phyloP scores from a whole-genome alignment of 2,113 vertebrate species.

The Nothocercus nigrocapillus region DNA sequence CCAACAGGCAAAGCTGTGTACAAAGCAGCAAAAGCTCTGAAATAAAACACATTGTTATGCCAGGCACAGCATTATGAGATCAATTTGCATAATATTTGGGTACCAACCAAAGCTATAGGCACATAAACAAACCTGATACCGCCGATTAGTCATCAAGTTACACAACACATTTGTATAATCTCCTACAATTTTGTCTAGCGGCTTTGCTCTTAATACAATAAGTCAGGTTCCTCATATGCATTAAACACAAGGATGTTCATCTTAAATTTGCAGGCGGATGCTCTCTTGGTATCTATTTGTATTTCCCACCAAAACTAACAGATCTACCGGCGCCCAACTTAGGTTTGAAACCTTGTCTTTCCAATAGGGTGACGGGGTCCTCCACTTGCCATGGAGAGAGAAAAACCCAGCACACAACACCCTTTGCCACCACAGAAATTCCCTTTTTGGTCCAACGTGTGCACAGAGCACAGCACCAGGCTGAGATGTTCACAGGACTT shows the following conservation, averaged over 20 bases:
- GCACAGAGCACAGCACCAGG: neutral
- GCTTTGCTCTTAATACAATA: neutral
- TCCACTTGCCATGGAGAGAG: neutral
- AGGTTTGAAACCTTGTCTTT: neutral
- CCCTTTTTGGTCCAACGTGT: neutral
- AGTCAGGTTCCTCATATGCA: neutral
- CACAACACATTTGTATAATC: neutral
- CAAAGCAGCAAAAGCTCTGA: neutral
- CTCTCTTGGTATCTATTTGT: neutral
- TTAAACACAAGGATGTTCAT: neutral
- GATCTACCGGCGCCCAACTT: neutral
- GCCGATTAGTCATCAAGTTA: constrained; percentile 12
- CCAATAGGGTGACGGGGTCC: neutral
- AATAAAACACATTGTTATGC: neutral
- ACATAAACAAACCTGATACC: neutral
- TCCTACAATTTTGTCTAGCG: neutral
- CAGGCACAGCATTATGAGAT: neutral
- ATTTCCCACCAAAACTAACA: neutral
- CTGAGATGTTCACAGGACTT: neutral
- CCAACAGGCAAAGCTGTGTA: neutral
- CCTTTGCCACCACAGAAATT: neutral
- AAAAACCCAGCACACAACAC: neutral
- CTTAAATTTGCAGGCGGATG: neutral
- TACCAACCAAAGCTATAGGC: neutral
- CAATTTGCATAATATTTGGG: constrained; percentile 1